Percentiles rank a stretch among this genome's conserved stretches.
Conservation (phyloP, 2,888 invertebrate genomes). For the Agapostemon virescens region DNA sequence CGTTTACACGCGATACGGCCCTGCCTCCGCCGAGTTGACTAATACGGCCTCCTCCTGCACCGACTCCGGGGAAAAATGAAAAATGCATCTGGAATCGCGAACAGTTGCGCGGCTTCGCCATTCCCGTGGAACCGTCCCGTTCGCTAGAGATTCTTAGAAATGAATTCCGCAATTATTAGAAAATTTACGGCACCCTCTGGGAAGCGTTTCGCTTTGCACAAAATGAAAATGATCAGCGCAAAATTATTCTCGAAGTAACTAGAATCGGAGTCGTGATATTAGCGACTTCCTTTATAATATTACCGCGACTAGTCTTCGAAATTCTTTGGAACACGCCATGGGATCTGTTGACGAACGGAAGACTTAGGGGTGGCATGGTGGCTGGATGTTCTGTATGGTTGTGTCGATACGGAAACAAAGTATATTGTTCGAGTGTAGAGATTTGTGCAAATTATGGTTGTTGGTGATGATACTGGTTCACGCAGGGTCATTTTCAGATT, state of each 20-base stretch:
- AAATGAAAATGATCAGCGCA: not conserved
- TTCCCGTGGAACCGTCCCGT: conserved; percentile 30
- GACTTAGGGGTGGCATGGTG: not conserved
- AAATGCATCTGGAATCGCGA: conserved; percentile 46
- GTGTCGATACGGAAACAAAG: not conserved
- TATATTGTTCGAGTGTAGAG: not conserved
- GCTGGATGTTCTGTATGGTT: not conserved
- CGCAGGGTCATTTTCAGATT: no score
- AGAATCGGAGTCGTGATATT: not conserved
- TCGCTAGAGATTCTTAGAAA: conserved; percentile 23
- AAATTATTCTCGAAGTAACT: not conserved
- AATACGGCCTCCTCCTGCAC: not conserved
- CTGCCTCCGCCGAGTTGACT: conserved; percentile 30
- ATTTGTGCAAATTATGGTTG: no score
- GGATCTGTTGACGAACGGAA: not conserved
- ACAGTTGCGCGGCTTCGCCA: conserved; percentile 9
- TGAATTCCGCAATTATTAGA: conserved; percentile 13
- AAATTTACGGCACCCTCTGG: not conserved
- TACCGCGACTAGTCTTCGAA: not conserved
- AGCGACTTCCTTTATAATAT: not conserved
- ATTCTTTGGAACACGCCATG: not conserved
- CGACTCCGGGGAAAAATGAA: conserved; percentile 35
- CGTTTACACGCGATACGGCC: conserved; percentile 68
- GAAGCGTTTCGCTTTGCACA: not conserved
- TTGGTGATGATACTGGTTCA: not conserved